These are phyloP conservation scores for Blastobasis adustella DNA, from an alignment of 2,888 invertebrate species.

Conservation along the genomic window DNA sequence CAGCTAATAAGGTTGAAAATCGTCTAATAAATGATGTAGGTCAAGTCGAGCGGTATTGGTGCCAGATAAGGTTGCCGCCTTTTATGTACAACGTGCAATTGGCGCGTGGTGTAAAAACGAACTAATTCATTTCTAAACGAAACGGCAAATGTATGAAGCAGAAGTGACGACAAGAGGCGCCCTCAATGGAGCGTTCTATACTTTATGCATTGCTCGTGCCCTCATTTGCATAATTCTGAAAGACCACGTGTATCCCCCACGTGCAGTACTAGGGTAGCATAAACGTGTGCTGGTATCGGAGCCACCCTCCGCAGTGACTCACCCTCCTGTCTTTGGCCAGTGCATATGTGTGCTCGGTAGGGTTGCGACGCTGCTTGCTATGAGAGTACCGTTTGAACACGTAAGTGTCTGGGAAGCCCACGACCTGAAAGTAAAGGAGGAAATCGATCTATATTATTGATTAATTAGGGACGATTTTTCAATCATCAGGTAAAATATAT, in stretches of 20 bases:
- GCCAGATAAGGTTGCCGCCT: no score
- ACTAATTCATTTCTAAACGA: no score
- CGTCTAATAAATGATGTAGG: no score
- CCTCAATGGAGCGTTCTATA: no score
- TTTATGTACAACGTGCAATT: no score
- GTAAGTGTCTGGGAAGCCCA: conserved; percentile 80
- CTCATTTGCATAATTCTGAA: neutral
- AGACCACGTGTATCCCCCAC: conserved; percentile 41
- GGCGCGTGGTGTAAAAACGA: no score
- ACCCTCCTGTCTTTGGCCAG: conserved; percentile 76
- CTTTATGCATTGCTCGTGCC: conserved; percentile 4
- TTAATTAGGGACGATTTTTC: neutral
- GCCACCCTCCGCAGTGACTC: conserved; percentile 28
- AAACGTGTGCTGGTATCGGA: neutral
- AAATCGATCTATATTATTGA: neutral
- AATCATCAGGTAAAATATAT: neutral
- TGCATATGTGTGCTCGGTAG: conserved; percentile 60
- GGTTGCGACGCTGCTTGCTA: conserved; percentile 74
- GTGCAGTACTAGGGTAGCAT: conserved; percentile 41
- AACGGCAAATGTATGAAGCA: no score
- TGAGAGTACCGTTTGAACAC: conserved; percentile 77
- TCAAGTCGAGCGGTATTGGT: no score
- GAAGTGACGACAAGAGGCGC: no score
- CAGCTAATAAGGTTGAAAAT: no score
- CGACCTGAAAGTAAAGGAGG: conserved; percentile 61